Evolutionary conservation across 2,888 invertebrate genomes (phyloP).

Genomic region (Himalopsyche kuldschensis): DNA sequence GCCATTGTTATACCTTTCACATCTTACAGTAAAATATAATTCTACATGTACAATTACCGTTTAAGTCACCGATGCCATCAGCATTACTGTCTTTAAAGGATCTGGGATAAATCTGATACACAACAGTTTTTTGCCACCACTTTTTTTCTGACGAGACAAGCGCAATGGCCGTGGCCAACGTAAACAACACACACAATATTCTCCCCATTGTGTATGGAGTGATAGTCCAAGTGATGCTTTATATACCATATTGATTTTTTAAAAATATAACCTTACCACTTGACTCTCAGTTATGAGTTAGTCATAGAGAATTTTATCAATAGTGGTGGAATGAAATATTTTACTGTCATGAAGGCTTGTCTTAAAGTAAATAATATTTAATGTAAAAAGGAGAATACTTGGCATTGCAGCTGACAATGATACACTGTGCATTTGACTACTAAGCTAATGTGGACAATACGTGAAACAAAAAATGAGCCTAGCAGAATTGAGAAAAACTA

Average conservation of each 20-base stretch:
- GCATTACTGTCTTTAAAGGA: conserved; percentile 74
- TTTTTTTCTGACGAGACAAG: conserved; percentile 45
- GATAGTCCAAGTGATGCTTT: not conserved
- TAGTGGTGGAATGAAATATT: not conserved
- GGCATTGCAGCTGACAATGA: no score
- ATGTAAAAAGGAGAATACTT: no score
- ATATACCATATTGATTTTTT: not conserved
- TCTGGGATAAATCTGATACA: conserved; percentile 78
- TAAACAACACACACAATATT: not conserved
- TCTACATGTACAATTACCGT: conserved; percentile 54
- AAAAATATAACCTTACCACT: not conserved
- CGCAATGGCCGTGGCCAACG: not conserved
- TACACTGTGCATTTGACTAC: no score
- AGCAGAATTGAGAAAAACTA: no score
- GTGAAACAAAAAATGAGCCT: no score
- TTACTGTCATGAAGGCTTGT: no score
- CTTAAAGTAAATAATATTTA: no score
- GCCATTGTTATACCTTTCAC: no score
- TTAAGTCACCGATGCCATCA: conserved; percentile 76
- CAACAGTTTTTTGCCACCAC: conserved; percentile 75
- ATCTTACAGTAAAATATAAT: not conserved
- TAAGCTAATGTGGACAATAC: no score
- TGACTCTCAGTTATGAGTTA: not conserved
- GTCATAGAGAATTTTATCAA: not conserved
- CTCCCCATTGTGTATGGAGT: not conserved